Evolutionary conservation across 2,888 invertebrate genomes (phyloP).

Genomic region (Drosophila multiciliata): DNA sequence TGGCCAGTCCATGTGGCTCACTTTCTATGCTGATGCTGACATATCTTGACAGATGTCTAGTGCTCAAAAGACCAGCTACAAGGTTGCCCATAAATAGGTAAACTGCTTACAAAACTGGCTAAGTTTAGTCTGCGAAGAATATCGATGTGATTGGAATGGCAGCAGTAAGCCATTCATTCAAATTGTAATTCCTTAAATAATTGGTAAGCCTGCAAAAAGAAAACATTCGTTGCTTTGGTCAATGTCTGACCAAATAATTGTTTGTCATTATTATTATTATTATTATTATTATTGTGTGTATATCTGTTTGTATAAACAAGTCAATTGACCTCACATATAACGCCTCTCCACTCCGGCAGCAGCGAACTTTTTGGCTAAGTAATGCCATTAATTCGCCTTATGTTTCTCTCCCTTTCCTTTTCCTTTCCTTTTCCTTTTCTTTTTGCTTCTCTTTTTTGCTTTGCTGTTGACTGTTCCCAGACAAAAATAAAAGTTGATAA

Average conservation of each 20-base stretch:
- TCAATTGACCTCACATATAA: neutral
- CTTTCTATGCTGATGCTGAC: slow-evolving; percentile 37
- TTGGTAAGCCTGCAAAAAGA: neutral
- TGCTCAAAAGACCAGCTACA: neutral
- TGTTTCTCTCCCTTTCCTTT: neutral
- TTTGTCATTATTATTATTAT: neutral
- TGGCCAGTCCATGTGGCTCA: slow-evolving; percentile 33
- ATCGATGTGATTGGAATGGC: neutral
- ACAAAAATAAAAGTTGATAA: slow-evolving; percentile 25
- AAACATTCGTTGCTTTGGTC: neutral
- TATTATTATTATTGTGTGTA: neutral
- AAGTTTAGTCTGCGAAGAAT: neutral
- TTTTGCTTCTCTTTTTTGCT: neutral
- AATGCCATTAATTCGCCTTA: neutral
- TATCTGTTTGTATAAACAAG: neutral
- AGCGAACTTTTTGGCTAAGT: neutral
- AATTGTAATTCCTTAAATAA: neutral
- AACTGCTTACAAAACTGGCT: slow-evolving; percentile 5
- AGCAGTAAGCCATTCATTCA: neutral
- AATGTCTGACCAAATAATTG: neutral
- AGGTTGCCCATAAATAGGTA: slow-evolving; percentile 19
- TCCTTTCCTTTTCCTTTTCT: neutral
- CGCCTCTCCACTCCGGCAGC: neutral
- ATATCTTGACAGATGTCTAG: slow-evolving; percentile 18
- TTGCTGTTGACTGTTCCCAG: neutral